Evolutionary conservation across 2,888 invertebrate genomes (phyloP).

Genomic region (Escarpia spicata): DNA sequence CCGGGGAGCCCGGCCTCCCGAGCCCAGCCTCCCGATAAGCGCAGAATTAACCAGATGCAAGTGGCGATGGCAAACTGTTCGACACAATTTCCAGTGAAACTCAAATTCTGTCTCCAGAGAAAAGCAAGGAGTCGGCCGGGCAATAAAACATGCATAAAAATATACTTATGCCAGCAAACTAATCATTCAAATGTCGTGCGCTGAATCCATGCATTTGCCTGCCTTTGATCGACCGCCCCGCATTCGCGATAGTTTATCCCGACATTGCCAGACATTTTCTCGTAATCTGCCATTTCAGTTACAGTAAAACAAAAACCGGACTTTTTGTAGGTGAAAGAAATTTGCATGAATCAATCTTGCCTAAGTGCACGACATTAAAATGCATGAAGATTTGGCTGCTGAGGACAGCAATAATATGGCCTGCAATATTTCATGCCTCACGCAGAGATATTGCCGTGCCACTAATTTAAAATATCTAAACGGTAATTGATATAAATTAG

Average conservation of each 20-base stretch:
- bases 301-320: neutral
- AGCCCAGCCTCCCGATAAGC: neutral
- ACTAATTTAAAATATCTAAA: neutral
- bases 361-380: neutral
- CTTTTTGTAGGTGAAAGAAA: neutral
- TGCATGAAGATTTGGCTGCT: neutral
- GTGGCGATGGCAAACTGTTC: neutral
- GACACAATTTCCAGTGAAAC: slow-evolving; percentile 12
- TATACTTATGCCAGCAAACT: slow-evolving; percentile 16
- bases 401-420: neutral
- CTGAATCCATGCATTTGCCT: slow-evolving; percentile 13
- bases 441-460: neutral
- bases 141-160: slow-evolving; percentile 16
- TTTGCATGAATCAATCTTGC: slow-evolving; percentile 16
- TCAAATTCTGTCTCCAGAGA: neutral
- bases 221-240: neutral
- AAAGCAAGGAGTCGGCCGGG: slow-evolving; percentile 3
- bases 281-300: slow-evolving; percentile 12
- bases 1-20: neutral
- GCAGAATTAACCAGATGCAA: slow-evolving; percentile 16
- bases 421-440: neutral
- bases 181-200: slow-evolving; percentile 16
- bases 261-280: slow-evolving; percentile 9
- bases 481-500: neutral
- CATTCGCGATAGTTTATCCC: neutral